Evolutionary conservation across 2,888 invertebrate genomes (phyloP), one percentile per base, ranked within the genome.

Genomic region (Cosmia pyralina): DNA sequence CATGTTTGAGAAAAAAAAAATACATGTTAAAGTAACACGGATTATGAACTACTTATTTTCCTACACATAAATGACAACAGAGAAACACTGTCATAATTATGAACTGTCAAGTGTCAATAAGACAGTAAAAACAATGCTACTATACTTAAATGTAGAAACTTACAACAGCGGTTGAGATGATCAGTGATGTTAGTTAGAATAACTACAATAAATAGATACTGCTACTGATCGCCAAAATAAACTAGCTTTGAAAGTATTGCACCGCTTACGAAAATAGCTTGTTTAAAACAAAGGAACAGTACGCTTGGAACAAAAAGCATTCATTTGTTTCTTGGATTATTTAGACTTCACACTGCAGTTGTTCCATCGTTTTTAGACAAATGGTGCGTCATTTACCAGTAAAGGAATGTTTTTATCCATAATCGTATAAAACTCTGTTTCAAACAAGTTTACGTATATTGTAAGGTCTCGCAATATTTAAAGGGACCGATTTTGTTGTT

Each of bases 291-390:
- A 41, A 19, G 4, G 22, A 69, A 28, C 4, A 41, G 41, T 4
- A 19, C 6, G 10, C 48, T 41, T 41, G 15, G 6, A 48, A 19
- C 13, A 48, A 69, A 68, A 50, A 69, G 10, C 11, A 41, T 50
- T 28, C 0, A 22, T 69, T 50, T 69, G 48, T 46, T 69, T 28
- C 4, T 70, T 34, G n/a, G 11, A 7, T 46, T 48, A 38, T 69
- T 68, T 8, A 22, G n/a, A 44, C 17, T 63, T n/a, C 10, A 10
- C n/a, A n/a, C 15, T 55, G 69, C 17, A 22, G 17, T 22, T 19
- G 11, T n/a, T 70, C 1, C 4, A 28, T 52, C 3, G 13, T 41
- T 69, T 28, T 28, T 28, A 8, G 28, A 28, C 7, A 8, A 52
- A 41, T 11, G 2, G 10, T 28, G 5, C 15, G 15, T 19, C 10